These are phyloP conservation scores for Artibeus lituratus DNA, from an alignment of 2,797 vertebrate species.

Conservation along the genomic window DNA sequence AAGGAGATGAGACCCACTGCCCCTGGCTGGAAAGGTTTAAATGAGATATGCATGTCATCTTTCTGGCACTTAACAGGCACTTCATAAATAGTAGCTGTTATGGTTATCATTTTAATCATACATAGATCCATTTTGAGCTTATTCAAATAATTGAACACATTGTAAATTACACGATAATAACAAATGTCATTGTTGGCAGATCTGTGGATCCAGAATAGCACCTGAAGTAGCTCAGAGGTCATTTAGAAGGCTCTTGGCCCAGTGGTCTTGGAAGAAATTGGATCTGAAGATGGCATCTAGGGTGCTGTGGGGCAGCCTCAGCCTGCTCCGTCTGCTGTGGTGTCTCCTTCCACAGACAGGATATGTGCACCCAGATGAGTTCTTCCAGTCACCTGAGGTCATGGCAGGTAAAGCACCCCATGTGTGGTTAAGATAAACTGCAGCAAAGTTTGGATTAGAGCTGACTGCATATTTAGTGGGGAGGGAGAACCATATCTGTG, in stretches of 20 bases:
- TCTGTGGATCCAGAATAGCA: not conserved
- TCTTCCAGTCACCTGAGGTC: slow-evolving; percentile 85
- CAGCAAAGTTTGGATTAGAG: not conserved
- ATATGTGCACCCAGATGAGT: slow-evolving; percentile 85
- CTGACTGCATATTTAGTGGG: not conserved
- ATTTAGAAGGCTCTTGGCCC: not conserved
- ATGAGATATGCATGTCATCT: not conserved
- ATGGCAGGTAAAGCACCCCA: slow-evolving; percentile 81
- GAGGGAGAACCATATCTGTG: not conserved
- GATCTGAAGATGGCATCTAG: slow-evolving; percentile 46
- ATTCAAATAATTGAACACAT: not conserved
- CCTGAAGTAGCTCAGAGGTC: not conserved
- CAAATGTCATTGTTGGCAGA: not conserved
- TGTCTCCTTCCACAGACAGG: slow-evolving; percentile 83
- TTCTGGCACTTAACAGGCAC: not conserved
- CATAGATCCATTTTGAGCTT: not conserved
- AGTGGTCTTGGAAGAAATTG: not conserved
- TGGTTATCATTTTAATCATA: not conserved
- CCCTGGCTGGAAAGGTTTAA: not conserved
- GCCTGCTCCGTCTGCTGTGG: slow-evolving; percentile 78
- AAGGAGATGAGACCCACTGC: not conserved
- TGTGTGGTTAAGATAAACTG: not conserved
- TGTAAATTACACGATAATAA: not conserved
- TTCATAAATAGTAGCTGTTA: not conserved
- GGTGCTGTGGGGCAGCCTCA: slow-evolving; percentile 69